Percentiles rank a stretch among this genome's conserved stretches.
phyloP scores from a whole-genome alignment of 1,140 invertebrate genomes.

The Aleiodes sp. region DNA sequence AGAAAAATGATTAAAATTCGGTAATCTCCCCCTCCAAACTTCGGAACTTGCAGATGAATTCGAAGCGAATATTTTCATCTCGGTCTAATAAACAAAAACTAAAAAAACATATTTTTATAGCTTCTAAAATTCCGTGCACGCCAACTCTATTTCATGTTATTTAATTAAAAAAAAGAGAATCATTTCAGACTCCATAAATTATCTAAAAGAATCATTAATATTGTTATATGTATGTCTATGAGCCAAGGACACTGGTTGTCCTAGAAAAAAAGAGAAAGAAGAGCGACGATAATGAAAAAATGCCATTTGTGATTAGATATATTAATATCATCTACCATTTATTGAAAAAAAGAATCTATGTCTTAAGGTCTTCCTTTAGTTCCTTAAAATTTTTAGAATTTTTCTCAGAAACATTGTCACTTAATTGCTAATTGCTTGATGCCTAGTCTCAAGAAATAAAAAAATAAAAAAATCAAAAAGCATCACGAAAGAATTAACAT shows the following conservation, averaged over 20 bases:
- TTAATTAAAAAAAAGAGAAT: not conserved
- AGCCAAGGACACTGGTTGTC: not conserved
- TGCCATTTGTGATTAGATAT: slow-evolving; percentile 25
- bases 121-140: slow-evolving; percentile 29
- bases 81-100: slow-evolving; percentile 32
- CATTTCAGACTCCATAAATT: not conserved
- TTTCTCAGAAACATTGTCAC: not conserved
- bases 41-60: slow-evolving; percentile 24
- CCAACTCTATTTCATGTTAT: slow-evolving; percentile 8
- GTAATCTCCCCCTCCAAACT: not conserved
- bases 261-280: not conserved
- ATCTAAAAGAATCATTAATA: not conserved
- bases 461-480: not conserved
- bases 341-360: not conserved
- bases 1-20: not conserved
- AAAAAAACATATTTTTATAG: slow-evolving; percentile 52
- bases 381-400: not conserved
- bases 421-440: not conserved
- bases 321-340: slow-evolving; percentile 6
- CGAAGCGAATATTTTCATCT: slow-evolving; percentile 30
- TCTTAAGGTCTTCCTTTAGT: slow-evolving; percentile 28
- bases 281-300: slow-evolving; percentile 1
- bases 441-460: not conserved
- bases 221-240: slow-evolving; percentile 28
- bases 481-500: too few relatives aligned